A percentile compares a stretch with the other conserved stretches of the same genome.
Conservation (phyloP, 2,797 vertebrate genomes). For the Vireo griseus region DNA sequence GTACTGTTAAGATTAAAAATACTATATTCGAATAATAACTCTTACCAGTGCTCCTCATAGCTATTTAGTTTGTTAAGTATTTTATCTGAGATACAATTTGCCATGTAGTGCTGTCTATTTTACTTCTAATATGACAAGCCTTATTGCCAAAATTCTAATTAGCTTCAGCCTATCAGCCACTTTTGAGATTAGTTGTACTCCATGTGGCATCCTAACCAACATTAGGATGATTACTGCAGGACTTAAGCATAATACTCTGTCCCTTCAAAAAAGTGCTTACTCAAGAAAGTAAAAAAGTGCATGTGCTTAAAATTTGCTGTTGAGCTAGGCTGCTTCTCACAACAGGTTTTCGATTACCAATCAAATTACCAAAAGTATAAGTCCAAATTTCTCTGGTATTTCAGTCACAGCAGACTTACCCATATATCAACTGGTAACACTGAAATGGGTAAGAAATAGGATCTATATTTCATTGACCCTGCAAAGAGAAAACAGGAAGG, state of each 20-base stretch:
- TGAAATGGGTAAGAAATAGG: neutral
- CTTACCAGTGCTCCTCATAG: neutral
- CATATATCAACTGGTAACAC: neutral
- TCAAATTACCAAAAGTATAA: neutral
- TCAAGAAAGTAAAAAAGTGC: neutral
- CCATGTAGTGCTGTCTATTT: neutral
- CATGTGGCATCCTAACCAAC: neutral
- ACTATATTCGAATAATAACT: neutral
- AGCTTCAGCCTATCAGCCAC: neutral
- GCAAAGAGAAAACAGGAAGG: neutral
- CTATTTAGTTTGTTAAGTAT: neutral
- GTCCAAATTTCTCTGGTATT: neutral
- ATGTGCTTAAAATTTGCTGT: neutral
- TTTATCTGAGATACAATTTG: neutral
- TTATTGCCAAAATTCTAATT: neutral
- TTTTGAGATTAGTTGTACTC: neutral
- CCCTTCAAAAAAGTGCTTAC: neutral
- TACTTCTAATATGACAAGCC: neutral
- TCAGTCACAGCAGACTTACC: neutral
- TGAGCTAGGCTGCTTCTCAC: neutral
- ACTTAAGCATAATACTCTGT: neutral
- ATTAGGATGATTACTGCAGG: neutral
- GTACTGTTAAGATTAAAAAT: neutral
- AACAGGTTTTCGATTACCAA: neutral
- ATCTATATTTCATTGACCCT: neutral